Percentiles rank a stretch among this genome's conserved stretches.
phyloP scores from a whole-genome alignment of 2,888 invertebrate genomes.

The Quadroppia sp. region DNA sequence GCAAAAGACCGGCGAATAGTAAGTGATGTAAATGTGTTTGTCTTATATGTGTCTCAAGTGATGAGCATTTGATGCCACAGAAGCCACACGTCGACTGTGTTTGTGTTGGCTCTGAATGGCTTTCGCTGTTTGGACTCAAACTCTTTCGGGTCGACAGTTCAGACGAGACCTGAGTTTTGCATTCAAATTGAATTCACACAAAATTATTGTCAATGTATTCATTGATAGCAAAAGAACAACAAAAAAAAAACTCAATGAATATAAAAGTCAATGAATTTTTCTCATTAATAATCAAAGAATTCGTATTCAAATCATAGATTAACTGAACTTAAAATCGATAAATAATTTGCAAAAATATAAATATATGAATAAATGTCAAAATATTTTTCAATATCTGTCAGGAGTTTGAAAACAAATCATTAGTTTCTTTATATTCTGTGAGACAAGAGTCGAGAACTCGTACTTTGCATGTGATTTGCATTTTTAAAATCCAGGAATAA shows the following conservation, averaged over 20 bases:
- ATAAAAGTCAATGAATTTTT: too few relatives aligned
- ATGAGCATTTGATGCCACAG: conserved; percentile 39
- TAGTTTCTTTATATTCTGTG: too few relatives aligned
- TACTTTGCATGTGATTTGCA: too few relatives aligned
- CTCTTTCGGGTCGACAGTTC: conserved; percentile 5
- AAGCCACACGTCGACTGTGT: conserved; percentile 37
- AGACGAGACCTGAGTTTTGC: not conserved
- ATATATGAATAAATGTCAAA: not conserved
- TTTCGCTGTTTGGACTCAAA: not conserved
- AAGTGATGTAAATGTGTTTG: conserved; percentile 40
- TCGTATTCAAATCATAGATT: too few relatives aligned
- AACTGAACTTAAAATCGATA: too few relatives aligned
- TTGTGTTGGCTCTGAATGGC: conserved; percentile 7
- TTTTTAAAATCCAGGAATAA: too few relatives aligned
- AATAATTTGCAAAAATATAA: too few relatives aligned
- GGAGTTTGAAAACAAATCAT: not conserved
- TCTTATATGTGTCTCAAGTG: conserved; percentile 39
- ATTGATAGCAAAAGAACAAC: too few relatives aligned
- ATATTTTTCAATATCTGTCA: not conserved
- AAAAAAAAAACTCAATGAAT: too few relatives aligned
- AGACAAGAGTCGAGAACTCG: not conserved
- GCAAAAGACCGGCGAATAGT: conserved; percentile 35
- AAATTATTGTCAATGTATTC: too few relatives aligned
- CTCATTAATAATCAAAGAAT: too few relatives aligned
- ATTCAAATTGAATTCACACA: not conserved